Base-by-base conservation (phyloP, 1,140 invertebrate genomes). In the Aricia agestis region DNA sequence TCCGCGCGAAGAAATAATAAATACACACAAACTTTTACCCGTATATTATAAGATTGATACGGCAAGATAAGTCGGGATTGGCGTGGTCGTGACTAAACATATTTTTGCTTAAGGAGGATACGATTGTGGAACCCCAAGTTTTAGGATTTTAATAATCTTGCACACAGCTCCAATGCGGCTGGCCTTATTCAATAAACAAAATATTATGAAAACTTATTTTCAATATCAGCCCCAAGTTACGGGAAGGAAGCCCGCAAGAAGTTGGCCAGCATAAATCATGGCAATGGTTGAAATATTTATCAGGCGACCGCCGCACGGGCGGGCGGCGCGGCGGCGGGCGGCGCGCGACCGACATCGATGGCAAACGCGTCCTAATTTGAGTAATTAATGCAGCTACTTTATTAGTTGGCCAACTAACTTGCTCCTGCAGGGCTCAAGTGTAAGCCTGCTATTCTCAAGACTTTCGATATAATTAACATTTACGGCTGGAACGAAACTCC, bases 401-500 rank as follows among this genome's bases (percentile, higher is more conserved):
- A 74, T 77, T 74, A 77, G 74, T 77, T 79, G 67, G 69, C 68
- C 72, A 76, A 79, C 74, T 73, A 79, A 79, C 75, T 77, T 79
- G 68, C 36, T 69, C 68, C 17, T 19, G 32, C 19, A 69, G 32
- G 57, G 74, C 72, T 72, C 72, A 76, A 75, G 74, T 74, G 70
- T 68, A 77, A 76, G 72, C 68, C 78, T 74, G 70, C 68, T 71
- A 45, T 74, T 75, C 42, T 72, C 74, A 69, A 73, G 72, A 72
- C 69, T 72, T 72, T 67, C 68, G 72, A 61, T 75, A 72, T 75
- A 74, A 65, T 76, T 74, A 76, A 76, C 69, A 74, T 71, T 74
- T 72, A 18, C 19, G 25, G 25, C 42, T 7, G 41, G 65, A 31
- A 70, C 59, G 19, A 63, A 63, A 19, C 19, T n/a, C 59, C 3